A percentile compares a stretch with the other conserved stretches of the same genome.
These are phyloP conservation scores for Discoglossus pictus DNA, from an alignment of 2,797 vertebrate genomes.

Conservation along the genomic window DNA sequence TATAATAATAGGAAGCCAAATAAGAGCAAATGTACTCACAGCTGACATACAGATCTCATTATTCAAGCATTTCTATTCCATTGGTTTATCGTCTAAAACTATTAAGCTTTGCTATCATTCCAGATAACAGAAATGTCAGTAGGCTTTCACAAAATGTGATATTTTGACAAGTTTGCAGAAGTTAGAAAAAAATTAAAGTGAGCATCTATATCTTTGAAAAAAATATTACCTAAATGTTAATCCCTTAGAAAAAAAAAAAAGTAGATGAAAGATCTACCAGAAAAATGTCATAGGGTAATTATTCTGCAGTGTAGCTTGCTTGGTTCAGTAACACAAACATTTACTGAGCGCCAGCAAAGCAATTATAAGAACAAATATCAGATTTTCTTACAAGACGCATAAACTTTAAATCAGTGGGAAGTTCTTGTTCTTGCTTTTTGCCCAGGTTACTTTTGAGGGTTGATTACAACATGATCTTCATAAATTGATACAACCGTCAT, in stretches of 20 bases:
- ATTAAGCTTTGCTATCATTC: neutral
- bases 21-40: neutral
- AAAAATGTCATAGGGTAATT: slow-evolving; percentile 9
- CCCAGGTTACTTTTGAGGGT: too few species aligned
- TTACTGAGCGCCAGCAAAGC: neutral
- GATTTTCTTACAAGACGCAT: neutral
- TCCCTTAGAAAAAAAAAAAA: neutral
- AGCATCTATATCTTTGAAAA: slow-evolving; percentile 5
- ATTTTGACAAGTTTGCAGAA: slow-evolving; percentile 26
- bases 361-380: neutral
- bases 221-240: slow-evolving; percentile 21
- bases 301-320: too few species aligned
- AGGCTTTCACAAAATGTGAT: slow-evolving; percentile 14
- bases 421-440: neutral
- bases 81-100: slow-evolving; percentile 10
- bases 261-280: neutral
- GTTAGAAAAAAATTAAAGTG: neutral
- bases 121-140: slow-evolving; percentile 32
- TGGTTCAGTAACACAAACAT: too few species aligned
- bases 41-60: slow-evolving; percentile 6
- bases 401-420: neutral
- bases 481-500: too few species aligned
- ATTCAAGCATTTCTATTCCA: slow-evolving; percentile 19
- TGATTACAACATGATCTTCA: too few species aligned
- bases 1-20: too few species aligned